phyloP scores from a whole-genome alignment of 2,797 vertebrate genomes.

The Coreius guichenoti region DNA sequence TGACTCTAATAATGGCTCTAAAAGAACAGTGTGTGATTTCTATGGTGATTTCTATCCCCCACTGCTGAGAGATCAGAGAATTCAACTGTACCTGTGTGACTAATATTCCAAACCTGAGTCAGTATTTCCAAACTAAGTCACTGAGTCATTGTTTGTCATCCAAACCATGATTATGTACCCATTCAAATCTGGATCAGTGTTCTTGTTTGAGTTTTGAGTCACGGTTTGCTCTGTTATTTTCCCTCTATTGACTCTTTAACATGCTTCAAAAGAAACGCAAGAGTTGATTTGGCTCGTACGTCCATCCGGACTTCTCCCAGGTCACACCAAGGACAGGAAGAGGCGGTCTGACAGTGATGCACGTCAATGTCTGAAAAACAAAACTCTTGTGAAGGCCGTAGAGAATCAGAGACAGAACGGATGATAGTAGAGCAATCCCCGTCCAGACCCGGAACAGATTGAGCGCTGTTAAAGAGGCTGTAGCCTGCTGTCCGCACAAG shows the following conservation, averaged over 20 bases:
- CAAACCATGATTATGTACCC: neutral
- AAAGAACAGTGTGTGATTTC: neutral
- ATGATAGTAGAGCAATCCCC: conserved; percentile 6
- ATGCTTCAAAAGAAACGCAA: conserved; percentile 5
- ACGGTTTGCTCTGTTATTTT: neutral
- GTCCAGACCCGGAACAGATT: conserved; percentile 25
- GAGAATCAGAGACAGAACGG: neutral
- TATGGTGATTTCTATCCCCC: no score
- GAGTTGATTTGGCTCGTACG: neutral
- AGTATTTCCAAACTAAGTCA: neutral
- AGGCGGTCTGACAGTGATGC: neutral
- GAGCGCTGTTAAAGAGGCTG: conserved; percentile 39
- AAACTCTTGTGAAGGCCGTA: neutral
- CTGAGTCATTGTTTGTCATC: neutral
- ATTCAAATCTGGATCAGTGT: conserved; percentile 3
- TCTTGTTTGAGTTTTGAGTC: conserved; percentile 1
- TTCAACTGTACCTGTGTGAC: neutral
- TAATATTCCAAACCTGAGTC: conserved; percentile 13
- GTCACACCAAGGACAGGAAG: neutral
- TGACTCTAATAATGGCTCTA: neutral
- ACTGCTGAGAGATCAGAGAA: neutral
- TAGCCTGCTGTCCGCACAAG: conserved; percentile 35
- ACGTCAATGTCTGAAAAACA: neutral
- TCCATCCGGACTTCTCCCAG: neutral
- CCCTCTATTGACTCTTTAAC: neutral